Conservation (phyloP, 2,797 vertebrate genomes). For the Sebastes kiyomatsui region DNA sequence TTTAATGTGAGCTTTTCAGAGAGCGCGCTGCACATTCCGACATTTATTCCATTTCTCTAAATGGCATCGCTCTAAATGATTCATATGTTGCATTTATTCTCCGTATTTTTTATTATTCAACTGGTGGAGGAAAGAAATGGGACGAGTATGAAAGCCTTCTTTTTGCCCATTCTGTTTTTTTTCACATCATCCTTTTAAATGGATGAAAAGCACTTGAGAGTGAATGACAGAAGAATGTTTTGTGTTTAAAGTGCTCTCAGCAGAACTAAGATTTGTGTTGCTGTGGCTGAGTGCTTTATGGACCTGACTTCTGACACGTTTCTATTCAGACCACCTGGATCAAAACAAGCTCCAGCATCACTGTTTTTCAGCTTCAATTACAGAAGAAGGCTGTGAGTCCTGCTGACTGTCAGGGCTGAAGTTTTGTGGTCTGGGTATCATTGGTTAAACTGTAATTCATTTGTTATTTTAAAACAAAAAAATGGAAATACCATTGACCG, state of each 20-base stretch:
- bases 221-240: constrained; percentile 3
- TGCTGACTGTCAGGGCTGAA: not conserved
- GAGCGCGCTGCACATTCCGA: not conserved
- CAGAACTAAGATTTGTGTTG: not conserved
- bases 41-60: constrained; percentile 41
- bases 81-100: constrained; percentile 41
- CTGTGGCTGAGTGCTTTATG: not conserved
- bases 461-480: no score
- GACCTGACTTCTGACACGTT: not conserved
- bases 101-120: constrained; percentile 52
- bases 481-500: no score
- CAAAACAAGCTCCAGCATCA: not conserved
- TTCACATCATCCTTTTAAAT: constrained; percentile 33
- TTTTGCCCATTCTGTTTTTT: constrained; percentile 2
- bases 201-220: constrained; percentile 30
- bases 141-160: not conserved
- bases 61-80: constrained; percentile 41
- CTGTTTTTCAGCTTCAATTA: not conserved
- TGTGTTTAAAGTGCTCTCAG: constrained; percentile 1
- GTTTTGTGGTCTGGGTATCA: not conserved
- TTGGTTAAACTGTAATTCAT: no score
- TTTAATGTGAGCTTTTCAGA: not conserved
- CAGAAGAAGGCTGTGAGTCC: not conserved
- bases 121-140: constrained; percentile 18
- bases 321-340: not conserved